phyloP scores from a whole-genome alignment of 1,140 invertebrate species.

The Pogonomyrmex barbatus region DNA sequence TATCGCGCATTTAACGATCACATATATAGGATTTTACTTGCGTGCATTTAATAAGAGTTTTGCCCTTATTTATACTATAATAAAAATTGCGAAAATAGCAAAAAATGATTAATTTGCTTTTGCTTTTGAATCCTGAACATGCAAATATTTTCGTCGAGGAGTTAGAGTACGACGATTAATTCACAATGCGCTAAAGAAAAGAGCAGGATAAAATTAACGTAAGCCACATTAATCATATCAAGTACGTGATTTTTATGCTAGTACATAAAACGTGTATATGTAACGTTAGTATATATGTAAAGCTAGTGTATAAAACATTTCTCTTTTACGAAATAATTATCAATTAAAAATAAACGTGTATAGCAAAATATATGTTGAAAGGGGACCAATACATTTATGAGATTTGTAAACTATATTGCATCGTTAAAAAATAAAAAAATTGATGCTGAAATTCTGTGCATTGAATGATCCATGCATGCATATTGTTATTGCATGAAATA shows the following conservation, averaged over 20 bases:
- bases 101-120: slow-evolving; percentile 27
- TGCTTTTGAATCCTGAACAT: neutral
- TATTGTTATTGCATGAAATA: slow-evolving; percentile 27
- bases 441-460: neutral
- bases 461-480: neutral
- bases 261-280: neutral
- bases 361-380: neutral
- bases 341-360: neutral
- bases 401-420: slow-evolving; percentile 2
- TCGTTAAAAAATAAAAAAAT: slow-evolving; percentile 25
- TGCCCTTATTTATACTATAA: neutral
- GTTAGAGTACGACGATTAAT: neutral
- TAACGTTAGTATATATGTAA: too few relatives aligned
- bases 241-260: slow-evolving; percentile 6
- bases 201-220: neutral
- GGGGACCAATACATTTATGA: neutral
- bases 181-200: neutral
- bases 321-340: neutral
- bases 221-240: neutral
- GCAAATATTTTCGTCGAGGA: neutral
- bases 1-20: neutral
- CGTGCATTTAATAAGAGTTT: slow-evolving; percentile 5
- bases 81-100: neutral
- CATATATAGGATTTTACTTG: slow-evolving; percentile 44
- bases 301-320: neutral